Conservation (phyloP, 2,797 vertebrate genomes). For the Hafferia zeledoni region DNA sequence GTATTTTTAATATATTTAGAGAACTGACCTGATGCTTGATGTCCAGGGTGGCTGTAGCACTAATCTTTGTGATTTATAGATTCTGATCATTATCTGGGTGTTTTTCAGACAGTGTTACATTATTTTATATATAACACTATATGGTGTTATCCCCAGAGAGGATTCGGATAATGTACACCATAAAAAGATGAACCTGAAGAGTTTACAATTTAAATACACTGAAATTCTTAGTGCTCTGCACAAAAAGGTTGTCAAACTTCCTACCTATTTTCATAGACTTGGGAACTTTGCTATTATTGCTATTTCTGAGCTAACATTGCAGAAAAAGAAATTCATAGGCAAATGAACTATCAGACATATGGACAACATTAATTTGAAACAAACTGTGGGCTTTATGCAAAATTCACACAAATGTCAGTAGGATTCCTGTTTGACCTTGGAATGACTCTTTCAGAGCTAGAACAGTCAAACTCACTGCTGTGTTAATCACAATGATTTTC, state of each 20-base stretch:
- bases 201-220: background rate
- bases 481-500: constrained; percentile 52
- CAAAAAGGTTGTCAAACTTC: background rate
- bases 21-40: background rate
- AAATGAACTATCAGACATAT: background rate
- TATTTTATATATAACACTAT: background rate
- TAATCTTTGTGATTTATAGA: background rate
- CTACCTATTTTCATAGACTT: background rate
- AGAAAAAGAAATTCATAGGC: background rate
- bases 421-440: background rate
- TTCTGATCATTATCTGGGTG: background rate
- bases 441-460: background rate
- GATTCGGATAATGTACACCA: background rate
- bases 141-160: background rate
- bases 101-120: background rate
- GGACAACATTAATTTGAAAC: background rate
- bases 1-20: background rate
- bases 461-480: background rate
- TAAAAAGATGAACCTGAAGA: background rate
- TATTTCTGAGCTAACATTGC: background rate
- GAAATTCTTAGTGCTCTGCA: background rate
- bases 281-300: background rate
- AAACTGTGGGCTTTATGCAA: background rate
- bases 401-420: background rate
- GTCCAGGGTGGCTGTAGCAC: background rate